These are phyloP conservation scores for Drosophila maculinotata DNA, from an alignment of 2,888 invertebrate genomes.

Conservation along the genomic window DNA sequence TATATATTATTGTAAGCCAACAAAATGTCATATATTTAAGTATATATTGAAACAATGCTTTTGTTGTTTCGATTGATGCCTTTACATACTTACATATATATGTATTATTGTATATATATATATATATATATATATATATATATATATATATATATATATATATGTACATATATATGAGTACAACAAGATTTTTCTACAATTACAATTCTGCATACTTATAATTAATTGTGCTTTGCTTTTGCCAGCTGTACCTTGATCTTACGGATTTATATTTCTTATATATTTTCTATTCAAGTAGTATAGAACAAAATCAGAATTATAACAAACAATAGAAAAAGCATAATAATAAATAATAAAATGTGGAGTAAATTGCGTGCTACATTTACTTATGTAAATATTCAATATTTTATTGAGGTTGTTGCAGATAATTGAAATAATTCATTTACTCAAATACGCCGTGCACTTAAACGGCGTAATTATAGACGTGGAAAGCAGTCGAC, in stretches of 20 bases:
- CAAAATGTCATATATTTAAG: conserved; percentile 5
- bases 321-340: background rate
- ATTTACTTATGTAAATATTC: conserved; percentile 45
- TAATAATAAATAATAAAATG: conserved; percentile 32
- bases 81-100: conserved; percentile 7
- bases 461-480: background rate
- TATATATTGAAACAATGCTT: conserved; percentile 63
- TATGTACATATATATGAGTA: conserved; percentile 10
- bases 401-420: conserved; percentile 56
- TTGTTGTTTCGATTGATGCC: conserved; percentile 60
- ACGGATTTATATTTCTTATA: too few species aligned
- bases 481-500: background rate
- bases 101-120: conserved; percentile 17
- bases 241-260: conserved; percentile 72
- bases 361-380: conserved; percentile 73
- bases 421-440: conserved; percentile 50
- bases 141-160: conserved; percentile 14
- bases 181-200: conserved; percentile 39
- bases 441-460: conserved; percentile 8
- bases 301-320: conserved; percentile 11
- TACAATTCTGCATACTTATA: conserved; percentile 18
- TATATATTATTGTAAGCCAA: conserved; percentile 11
- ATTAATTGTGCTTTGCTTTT: conserved; percentile 52
- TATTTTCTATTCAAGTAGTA: conserved; percentile 46
- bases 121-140: conserved; percentile 17